Evolutionary conservation across 2,797 vertebrate genomes (phyloP).

Genomic region (Liasis olivaceus): DNA sequence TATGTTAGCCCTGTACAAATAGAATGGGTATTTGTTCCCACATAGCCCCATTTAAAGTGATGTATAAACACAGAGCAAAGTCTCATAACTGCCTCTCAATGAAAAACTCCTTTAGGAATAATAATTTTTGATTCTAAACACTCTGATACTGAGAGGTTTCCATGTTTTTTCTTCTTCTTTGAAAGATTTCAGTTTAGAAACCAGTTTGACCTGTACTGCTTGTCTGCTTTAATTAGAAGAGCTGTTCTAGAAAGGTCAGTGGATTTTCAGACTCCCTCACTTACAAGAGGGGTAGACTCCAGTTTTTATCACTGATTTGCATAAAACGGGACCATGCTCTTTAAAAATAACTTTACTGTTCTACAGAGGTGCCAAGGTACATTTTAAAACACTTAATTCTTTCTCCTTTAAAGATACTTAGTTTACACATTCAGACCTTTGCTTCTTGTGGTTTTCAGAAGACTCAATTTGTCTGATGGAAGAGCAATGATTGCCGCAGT

Average conservation of each 20-base stretch:
- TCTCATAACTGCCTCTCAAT: background rate
- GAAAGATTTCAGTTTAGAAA: background rate
- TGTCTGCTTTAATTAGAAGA: constrained; percentile 38
- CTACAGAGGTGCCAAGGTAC: constrained; percentile 24
- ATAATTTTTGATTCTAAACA: background rate
- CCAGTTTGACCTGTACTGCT: background rate
- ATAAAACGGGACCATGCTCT: background rate
- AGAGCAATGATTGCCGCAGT: constrained; percentile 58
- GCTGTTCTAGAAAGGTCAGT: constrained; percentile 21
- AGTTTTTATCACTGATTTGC: constrained; percentile 24
- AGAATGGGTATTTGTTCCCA: background rate
- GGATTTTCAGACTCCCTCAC: constrained; percentile 14
- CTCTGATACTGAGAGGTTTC: background rate
- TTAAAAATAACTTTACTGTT: constrained; percentile 23
- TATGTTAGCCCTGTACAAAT: background rate
- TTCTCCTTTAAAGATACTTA: constrained; percentile 25
- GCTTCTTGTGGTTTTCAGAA: constrained; percentile 50
- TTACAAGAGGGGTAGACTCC: background rate
- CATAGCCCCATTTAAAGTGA: background rate
- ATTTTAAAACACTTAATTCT: constrained; percentile 40
- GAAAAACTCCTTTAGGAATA: background rate
- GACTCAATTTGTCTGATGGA: constrained; percentile 45
- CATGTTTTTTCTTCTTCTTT: constrained; percentile 3
- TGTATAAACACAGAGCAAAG: background rate
- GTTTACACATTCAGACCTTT: constrained; percentile 54